Evolutionary conservation across 2,113 vertebrate genomes (phyloP).

Genomic region (Neodontobutis hainanensis): DNA sequence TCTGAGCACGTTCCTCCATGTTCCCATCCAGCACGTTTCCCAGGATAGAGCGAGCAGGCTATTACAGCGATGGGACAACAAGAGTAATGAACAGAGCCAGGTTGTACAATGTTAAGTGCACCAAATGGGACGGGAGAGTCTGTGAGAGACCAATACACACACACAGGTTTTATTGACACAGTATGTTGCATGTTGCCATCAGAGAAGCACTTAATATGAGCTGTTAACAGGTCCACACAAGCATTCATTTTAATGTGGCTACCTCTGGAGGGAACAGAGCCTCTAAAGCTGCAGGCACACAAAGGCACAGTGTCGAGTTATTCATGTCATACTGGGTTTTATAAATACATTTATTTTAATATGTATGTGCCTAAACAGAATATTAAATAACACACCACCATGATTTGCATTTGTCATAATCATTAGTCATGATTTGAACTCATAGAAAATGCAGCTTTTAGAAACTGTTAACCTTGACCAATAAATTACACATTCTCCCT

Average conservation of each 20-base stretch:
- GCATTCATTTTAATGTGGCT: slow-evolving; percentile 8
- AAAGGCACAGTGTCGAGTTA: not conserved
- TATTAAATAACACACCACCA: not conserved
- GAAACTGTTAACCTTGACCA: not conserved
- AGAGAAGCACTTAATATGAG: slow-evolving; percentile 12
- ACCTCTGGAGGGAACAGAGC: slow-evolving; percentile 2
- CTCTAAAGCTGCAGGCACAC: not conserved
- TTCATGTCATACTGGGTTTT: not conserved
- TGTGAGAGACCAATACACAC: slow-evolving; percentile 24
- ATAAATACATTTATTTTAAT: not conserved
- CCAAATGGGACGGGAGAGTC: slow-evolving; percentile 1
- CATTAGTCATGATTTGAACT: not conserved
- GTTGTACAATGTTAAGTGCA: slow-evolving; percentile 19
- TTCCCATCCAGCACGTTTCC: slow-evolving; percentile 39
- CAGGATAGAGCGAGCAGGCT: slow-evolving; percentile 32
- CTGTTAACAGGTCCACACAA: slow-evolving; percentile 16
- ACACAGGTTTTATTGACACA: slow-evolving; percentile 31
- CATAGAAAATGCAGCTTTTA: not conserved
- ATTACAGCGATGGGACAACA: slow-evolving; percentile 41
- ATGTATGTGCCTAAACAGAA: not conserved
- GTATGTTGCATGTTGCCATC: slow-evolving; percentile 13
- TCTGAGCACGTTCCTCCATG: slow-evolving; percentile 37
- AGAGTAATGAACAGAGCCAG: slow-evolving; percentile 13
- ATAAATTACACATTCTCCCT: not conserved
- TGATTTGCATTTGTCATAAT: not conserved